phyloP scores from a whole-genome alignment of 2,888 invertebrate species.

The Elaeidobius kamerunicus region DNA sequence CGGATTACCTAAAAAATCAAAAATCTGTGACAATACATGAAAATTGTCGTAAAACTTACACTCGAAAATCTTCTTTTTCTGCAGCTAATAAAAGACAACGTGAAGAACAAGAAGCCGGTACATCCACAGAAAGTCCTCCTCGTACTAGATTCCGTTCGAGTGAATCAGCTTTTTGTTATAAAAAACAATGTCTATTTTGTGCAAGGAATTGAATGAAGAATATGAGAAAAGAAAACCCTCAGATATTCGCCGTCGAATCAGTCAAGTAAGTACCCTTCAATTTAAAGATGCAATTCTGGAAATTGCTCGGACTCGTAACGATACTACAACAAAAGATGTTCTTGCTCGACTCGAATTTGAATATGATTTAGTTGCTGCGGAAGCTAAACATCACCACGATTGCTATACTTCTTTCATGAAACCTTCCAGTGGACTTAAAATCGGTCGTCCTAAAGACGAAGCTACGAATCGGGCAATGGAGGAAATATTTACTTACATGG shows the following conservation, averaged over 20 bases:
- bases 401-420: constrained; percentile 40
- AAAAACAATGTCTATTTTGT: constrained; percentile 1
- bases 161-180: constrained; percentile 31
- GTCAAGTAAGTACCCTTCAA: constrained; percentile 36
- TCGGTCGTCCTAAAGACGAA: constrained; percentile 42
- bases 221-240: constrained; percentile 30
- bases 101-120: constrained; percentile 39
- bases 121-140: constrained; percentile 38
- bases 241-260: constrained; percentile 36
- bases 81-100: constrained; percentile 40
- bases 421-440: constrained; percentile 40
- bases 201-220: neutral
- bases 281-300: constrained; percentile 35
- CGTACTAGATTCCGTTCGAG: constrained; percentile 36
- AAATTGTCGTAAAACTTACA: constrained; percentile 38
- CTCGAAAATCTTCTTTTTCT: constrained; percentile 32
- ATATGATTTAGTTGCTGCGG: constrained; percentile 39
- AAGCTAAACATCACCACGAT: constrained; percentile 42
- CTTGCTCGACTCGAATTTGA: constrained; percentile 36
- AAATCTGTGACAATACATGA: constrained; percentile 35
- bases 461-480: constrained; percentile 40
- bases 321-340: constrained; percentile 39
- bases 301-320: constrained; percentile 32
- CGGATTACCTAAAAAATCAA: constrained; percentile 18
- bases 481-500: constrained; percentile 42